These are phyloP conservation scores for Aethina tumida DNA, from an alignment of 1,140 invertebrate species.

Conservation along the genomic window DNA sequence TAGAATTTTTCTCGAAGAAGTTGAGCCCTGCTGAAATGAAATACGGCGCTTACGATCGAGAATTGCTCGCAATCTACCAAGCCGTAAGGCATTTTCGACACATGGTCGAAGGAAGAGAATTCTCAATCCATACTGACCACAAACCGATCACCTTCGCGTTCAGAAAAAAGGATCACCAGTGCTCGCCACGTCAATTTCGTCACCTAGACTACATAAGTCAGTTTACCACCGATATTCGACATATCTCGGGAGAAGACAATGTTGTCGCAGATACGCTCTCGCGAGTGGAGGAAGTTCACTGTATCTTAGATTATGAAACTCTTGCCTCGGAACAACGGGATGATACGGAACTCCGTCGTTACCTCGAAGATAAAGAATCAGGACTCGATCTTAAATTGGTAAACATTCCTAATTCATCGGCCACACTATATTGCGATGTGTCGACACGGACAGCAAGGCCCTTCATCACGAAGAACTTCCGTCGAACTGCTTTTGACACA, in stretches of 20 bases:
- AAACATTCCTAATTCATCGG: too few species aligned
- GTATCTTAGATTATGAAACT: slow-evolving; percentile 17
- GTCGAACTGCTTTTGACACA: background rate
- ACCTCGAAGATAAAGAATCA: too few species aligned
- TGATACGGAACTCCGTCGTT: too few species aligned
- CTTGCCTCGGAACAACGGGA: too few species aligned
- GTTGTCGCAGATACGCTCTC: slow-evolving; percentile 27
- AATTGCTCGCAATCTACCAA: slow-evolving; percentile 39
- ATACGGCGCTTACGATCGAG: slow-evolving; percentile 37
- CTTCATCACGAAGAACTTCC: too few species aligned
- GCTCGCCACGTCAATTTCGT: slow-evolving; percentile 24
- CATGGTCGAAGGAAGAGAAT: slow-evolving; percentile 25
- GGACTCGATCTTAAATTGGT: too few species aligned
- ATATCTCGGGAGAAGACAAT: slow-evolving; percentile 30
- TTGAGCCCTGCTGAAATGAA: slow-evolving; percentile 27
- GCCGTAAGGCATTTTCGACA: slow-evolving; percentile 28
- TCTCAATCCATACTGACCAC: slow-evolving; percentile 35
- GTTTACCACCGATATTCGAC: slow-evolving; percentile 31
- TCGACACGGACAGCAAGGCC: too few species aligned
- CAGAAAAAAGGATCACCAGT: slow-evolving; percentile 22
- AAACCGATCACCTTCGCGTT: slow-evolving; percentile 33
- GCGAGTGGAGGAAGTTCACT: slow-evolving; percentile 18
- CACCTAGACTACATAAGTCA: slow-evolving; percentile 29
- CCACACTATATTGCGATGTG: too few species aligned
- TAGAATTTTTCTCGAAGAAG: slow-evolving; percentile 23